Evolutionary conservation across 1,140 invertebrate genomes (phyloP).

Genomic region (Cecropterus lyciades): DNA sequence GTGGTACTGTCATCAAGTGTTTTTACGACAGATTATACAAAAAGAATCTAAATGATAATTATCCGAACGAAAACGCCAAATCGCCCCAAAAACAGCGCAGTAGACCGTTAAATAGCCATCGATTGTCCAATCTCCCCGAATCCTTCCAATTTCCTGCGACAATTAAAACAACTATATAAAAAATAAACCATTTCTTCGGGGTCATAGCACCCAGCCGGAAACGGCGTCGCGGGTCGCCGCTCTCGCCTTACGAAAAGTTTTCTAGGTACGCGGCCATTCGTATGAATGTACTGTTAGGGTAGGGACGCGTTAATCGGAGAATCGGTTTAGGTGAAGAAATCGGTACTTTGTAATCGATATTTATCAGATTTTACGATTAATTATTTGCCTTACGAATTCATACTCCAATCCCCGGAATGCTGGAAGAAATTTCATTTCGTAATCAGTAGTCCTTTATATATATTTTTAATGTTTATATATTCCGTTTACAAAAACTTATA

Average conservation of each 20-base stretch:
- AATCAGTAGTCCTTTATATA: no score
- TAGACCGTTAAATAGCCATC: conserved; percentile 65
- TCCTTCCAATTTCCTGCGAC: conserved; percentile 75
- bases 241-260: conserved; percentile 79
- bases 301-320: neutral
- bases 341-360: no score
- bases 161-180: conserved; percentile 59
- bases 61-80: no score
- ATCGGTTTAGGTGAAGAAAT: neutral
- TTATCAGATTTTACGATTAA: no score
- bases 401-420: no score
- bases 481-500: no score
- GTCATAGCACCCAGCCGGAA: conserved; percentile 81
- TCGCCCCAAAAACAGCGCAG: neutral
- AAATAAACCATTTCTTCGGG: conserved; percentile 72
- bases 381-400: no score
- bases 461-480: no score
- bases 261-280: conserved; percentile 66
- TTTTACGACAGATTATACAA: no score
- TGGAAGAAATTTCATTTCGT: no score
- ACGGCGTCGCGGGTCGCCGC: conserved; percentile 72
- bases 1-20: no score
- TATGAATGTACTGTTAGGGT: conserved; percentile 52
- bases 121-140: conserved; percentile 52
- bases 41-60: no score